A percentile compares a stretch with the other conserved stretches of the same genome.
Conservation (phyloP, 2,888 invertebrate genomes). For the Digitonthophagus gazella region DNA sequence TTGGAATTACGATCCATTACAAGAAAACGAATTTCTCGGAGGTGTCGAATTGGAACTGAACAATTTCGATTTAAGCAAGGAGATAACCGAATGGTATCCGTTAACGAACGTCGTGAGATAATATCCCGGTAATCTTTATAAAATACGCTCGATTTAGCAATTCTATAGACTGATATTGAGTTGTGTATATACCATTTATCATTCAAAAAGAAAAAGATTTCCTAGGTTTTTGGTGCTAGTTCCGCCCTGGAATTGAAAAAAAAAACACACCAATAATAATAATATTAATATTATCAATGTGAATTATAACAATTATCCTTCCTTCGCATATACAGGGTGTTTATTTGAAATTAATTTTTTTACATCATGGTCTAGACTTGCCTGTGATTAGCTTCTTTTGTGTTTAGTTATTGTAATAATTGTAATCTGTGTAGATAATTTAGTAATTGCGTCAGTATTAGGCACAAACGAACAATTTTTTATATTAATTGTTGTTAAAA, state of each 20-base stretch:
- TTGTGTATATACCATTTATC: not conserved
- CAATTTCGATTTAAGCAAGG: conserved; percentile 70
- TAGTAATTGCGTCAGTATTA: not conserved
- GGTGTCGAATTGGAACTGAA: conserved; percentile 81
- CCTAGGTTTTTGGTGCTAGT: not conserved
- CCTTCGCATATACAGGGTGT: not conserved
- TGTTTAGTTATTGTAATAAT: not conserved
- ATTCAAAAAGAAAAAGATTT: not conserved
- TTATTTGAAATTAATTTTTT: not conserved
- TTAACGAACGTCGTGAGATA: conserved; percentile 53
- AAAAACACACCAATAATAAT: not conserved
- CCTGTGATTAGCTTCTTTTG: not conserved
- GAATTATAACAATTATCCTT: not conserved
- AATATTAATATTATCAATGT: not conserved
- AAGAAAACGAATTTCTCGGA: conserved; percentile 93
- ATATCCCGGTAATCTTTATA: conserved; percentile 23
- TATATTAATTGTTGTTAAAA: not conserved
- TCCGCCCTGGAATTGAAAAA: not conserved
- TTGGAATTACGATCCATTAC: conserved; percentile 91
- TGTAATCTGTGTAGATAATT: not conserved
- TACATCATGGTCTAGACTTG: not conserved
- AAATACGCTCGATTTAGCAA: not conserved
- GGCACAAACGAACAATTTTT: not conserved
- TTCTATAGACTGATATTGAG: not conserved
- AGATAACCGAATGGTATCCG: conserved; percentile 85